Percentiles rank a stretch among this genome's conserved stretches.
phyloP scores from a whole-genome alignment of 2,888 invertebrate species.

The Pristionchus fissidentatus region DNA sequence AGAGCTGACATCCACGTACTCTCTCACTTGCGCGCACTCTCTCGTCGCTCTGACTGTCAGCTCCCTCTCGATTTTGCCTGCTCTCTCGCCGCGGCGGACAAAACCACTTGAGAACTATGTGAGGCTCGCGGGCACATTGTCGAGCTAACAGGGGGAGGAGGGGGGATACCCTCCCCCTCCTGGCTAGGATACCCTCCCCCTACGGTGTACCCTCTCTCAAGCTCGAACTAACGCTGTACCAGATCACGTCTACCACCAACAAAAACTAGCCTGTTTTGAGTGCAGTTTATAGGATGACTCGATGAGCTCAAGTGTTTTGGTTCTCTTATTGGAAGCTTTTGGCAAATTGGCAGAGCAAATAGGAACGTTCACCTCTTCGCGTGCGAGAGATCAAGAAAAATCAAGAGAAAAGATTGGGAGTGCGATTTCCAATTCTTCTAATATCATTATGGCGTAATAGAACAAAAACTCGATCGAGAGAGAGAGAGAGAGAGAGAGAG shows the following conservation, averaged over 20 bases:
- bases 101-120: slow-evolving; percentile 36
- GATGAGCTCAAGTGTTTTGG: too few relatives aligned
- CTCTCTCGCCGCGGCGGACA: slow-evolving; percentile 14
- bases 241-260: not conserved
- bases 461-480: too few relatives aligned
- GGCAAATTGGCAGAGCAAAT: too few relatives aligned
- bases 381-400: too few relatives aligned
- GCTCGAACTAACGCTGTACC: not conserved
- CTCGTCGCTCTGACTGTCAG: not conserved
- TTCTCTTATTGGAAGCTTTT: too few relatives aligned
- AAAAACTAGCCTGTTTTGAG: not conserved
- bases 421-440: too few relatives aligned
- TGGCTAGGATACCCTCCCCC: not conserved
- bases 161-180: not conserved
- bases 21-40: not conserved
- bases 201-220: not conserved
- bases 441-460: too few relatives aligned
- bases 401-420: too few relatives aligned
- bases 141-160: slow-evolving; percentile 3
- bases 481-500: too few relatives aligned
- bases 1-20: not conserved
- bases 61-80: not conserved
- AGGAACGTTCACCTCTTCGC: too few relatives aligned
- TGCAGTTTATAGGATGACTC: not conserved
- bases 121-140: slow-evolving; percentile 31